Evolutionary conservation across 2,113 vertebrate genomes (phyloP), one percentile per base, ranked within the genome.

Genomic region (Seriola quinqueradiata): DNA sequence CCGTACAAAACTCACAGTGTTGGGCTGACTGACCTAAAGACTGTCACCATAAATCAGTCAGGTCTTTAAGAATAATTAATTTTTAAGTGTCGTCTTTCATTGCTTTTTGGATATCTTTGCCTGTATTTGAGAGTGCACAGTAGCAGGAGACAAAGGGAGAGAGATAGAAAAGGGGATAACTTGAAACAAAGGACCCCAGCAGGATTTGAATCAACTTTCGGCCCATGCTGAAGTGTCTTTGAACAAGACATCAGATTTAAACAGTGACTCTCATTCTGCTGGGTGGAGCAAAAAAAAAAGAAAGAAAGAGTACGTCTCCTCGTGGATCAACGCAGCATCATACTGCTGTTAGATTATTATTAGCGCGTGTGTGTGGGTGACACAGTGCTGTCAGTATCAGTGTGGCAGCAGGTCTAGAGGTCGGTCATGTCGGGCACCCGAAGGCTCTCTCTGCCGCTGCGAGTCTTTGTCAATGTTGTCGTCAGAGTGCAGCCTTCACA

Each of bases 381-480:
- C 42, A 68, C 76, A 13, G 52, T 48, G 75, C 67, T 80, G 86
- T 83, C 70, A 66, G 66, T 86, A 40, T 74, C 58, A 66, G 72
- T 69, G 72, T 66, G 76, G 76, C 69, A 58, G 80, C 57, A n/a
- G 79, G 80, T 88, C 77, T 12, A 48, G 79, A 87, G 90, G 85
- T 87, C 69, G 23, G 67, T 21, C 23, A 28, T 71, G 90, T 87
- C 64, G 3, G 68, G 16, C 75, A 16, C 89, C 92, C 55, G 0
- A 38, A 52, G 79, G 90, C 79, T 75, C 8, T 4, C 67, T 80
- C 81, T 88, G 90, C 90, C 93, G n/a, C 71, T 84, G 14, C 57
- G 52, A 75, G 74, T 92, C 79, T 88, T 55, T 75, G 79, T 91
- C 85, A 89, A 28, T 4, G 65, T 48, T 73, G 61, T 19, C 36